phyloP scores from a whole-genome alignment of 1,140 invertebrate genomes.

The Macrocentrus cingulum region DNA sequence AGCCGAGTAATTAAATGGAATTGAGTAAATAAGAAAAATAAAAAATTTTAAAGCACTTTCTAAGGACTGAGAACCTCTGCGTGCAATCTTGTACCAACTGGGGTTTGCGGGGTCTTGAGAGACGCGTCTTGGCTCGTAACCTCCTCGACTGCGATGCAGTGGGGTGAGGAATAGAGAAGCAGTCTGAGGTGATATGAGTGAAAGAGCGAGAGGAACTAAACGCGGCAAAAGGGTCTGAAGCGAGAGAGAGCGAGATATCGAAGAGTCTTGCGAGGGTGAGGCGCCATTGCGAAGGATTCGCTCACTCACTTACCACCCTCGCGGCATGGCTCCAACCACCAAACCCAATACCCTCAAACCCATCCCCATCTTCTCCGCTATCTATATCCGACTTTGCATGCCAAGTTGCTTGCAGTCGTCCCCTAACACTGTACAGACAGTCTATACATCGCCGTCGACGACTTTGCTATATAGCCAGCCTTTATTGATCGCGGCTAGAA shows the following conservation, averaged over 20 bases:
- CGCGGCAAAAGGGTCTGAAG: conserved; percentile 2
- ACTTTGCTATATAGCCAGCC: conserved; percentile 42
- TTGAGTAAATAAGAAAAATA: background rate
- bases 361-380: conserved; percentile 10
- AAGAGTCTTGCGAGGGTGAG: conserved; percentile 26
- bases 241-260: conserved; percentile 7
- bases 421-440: conserved; percentile 46
- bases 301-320: conserved; percentile 56
- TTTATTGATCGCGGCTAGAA: conserved; percentile 52
- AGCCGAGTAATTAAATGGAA: background rate
- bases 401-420: conserved; percentile 45
- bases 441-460: conserved; percentile 39
- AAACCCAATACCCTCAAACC: conserved; percentile 21
- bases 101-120: conserved; percentile 48
- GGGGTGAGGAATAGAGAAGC: conserved; percentile 50
- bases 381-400: conserved; percentile 34
- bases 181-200: conserved; percentile 38
- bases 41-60: conserved; percentile 12
- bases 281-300: conserved; percentile 52
- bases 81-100: conserved; percentile 56
- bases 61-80: conserved; percentile 47
- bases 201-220: conserved; percentile 20
- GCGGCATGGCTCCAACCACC: conserved; percentile 23
- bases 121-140: conserved; percentile 48
- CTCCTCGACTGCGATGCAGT: conserved; percentile 39